Conservation (phyloP, 2,888 invertebrate genomes). For the Rotaria socialis region DNA sequence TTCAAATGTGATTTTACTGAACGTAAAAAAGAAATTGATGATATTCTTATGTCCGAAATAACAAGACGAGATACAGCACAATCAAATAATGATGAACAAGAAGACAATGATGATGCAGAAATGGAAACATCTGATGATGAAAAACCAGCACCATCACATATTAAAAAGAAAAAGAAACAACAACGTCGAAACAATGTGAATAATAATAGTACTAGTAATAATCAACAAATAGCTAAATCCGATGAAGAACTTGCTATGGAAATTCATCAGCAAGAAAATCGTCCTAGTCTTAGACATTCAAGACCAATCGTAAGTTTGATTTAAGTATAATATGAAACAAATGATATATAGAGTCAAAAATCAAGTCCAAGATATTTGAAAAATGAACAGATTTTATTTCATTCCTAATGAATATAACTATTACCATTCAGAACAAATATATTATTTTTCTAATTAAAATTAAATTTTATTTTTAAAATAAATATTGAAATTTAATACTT, state of each 20-base stretch:
- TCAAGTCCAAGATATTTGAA: too few relatives aligned
- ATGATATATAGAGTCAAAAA: too few relatives aligned
- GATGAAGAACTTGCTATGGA: slow-evolving; percentile 20
- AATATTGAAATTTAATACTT: too few relatives aligned
- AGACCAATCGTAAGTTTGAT: not conserved
- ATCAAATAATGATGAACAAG: not conserved
- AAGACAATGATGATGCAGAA: not conserved
- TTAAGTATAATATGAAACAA: too few relatives aligned
- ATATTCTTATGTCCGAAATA: slow-evolving; percentile 29
- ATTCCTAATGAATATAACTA: too few relatives aligned
- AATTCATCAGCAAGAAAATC: slow-evolving; percentile 33
- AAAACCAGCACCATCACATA: not conserved
- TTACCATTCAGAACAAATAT: too few relatives aligned
- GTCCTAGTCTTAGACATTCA: slow-evolving; percentile 26
- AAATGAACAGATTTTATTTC: too few relatives aligned
- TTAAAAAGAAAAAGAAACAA: not conserved
- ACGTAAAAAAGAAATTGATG: slow-evolving; percentile 35
- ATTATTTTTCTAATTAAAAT: too few relatives aligned
- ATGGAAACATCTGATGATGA: not conserved
- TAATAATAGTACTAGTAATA: not conserved
- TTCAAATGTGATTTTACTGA: slow-evolving; percentile 36
- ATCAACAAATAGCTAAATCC: not conserved
- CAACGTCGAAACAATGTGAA: not conserved
- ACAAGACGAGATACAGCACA: not conserved
- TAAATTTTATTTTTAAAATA: too few relatives aligned